A percentile compares a stretch with the other conserved stretches of the same genome.
These are phyloP conservation scores for Calameuta pallipes DNA, from an alignment of 2,888 invertebrate genomes.

Conservation along the genomic window DNA sequence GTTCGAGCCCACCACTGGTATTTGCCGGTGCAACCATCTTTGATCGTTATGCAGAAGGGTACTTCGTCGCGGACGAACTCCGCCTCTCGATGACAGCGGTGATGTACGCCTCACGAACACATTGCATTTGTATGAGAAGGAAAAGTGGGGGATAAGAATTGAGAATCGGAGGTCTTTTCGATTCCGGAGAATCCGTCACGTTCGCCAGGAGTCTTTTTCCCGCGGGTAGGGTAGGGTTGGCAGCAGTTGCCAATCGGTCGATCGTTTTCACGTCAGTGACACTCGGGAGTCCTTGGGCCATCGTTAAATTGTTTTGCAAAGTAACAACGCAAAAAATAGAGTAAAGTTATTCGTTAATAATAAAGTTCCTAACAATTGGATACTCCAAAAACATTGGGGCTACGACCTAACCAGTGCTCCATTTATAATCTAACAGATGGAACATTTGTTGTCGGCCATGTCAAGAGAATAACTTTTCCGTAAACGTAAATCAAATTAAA, in stretches of 20 bases:
- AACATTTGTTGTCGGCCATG: not conserved
- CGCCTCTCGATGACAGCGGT: conserved; percentile 40
- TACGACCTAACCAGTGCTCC: not conserved
- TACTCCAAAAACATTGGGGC: not conserved
- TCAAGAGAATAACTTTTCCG: not conserved
- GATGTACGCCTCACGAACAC: conserved; percentile 17
- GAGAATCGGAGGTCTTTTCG: conserved; percentile 33
- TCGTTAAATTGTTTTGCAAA: not conserved
- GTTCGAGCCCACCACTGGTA: not conserved
- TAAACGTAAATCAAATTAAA: not conserved
- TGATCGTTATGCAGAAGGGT: conserved; percentile 43
- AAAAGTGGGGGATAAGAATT: not conserved
- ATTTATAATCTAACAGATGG: not conserved
- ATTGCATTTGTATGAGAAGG: not conserved
- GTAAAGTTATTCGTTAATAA: not conserved
- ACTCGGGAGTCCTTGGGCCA: conserved; percentile 34
- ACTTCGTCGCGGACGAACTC: conserved; percentile 34
- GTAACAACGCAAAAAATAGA: not conserved
- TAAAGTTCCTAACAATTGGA: not conserved
- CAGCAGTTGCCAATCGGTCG: conserved; percentile 26
- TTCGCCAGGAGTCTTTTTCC: conserved; percentile 39
- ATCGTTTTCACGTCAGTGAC: conserved; percentile 35
- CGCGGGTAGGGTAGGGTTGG: conserved; percentile 31
- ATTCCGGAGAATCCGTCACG: conserved; percentile 51
- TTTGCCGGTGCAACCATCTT: conserved; percentile 9